Evolutionary conservation across 2,113 vertebrate genomes (phyloP), one percentile per base, ranked within the genome.

Genomic region (Sterrhoptilus dennistouni): DNA sequence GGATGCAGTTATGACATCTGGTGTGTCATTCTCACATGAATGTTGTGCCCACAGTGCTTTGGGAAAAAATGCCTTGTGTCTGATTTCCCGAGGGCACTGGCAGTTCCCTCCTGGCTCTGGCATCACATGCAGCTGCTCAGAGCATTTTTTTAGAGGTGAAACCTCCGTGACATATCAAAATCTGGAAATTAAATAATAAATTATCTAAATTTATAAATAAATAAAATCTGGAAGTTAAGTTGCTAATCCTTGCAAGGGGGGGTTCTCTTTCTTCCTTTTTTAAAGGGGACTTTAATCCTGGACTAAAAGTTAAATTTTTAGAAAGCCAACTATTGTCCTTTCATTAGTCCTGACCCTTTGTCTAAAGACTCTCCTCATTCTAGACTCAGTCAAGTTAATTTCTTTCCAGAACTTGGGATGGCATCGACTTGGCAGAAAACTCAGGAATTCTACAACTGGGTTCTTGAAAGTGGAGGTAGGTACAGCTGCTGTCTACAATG

Each of bases 391-490:
- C 8, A 42, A 66, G 11, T 84, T 69, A 36, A 79, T 94, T 94
- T 90, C 9, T 79, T 92, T 57, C 3, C 80, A 97, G 92, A 70
- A 35, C 14, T n/a, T 40, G 4, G 3, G 19, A 93, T 98, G 98
- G 88, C 95, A 69, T 89, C 96, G 27, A 21, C 56, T 44, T 97
- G 96, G 98, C 92, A 97, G 95, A 98, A 95, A 83, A 68, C 87
- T 47, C 95, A 96, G 56, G 86, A 97, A 53, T 94, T 97, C 83
- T 97, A 97, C 89, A 60, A 47, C n/a, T 87, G 90, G 94, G 42
- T 97, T 82, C 94, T 98, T 92, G 97, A 97, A 91, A 98, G 97
- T 54, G 95, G 97, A 98, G 98, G 98, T 97, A 95, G 69, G 93
- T 91, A 71, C 75, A 90, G 33, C 53, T 35, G 33, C 10, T 29